These are phyloP conservation scores for Acrocyrtus sp. DNA, from an alignment of 2,888 invertebrate species.

Conservation along the genomic window DNA sequence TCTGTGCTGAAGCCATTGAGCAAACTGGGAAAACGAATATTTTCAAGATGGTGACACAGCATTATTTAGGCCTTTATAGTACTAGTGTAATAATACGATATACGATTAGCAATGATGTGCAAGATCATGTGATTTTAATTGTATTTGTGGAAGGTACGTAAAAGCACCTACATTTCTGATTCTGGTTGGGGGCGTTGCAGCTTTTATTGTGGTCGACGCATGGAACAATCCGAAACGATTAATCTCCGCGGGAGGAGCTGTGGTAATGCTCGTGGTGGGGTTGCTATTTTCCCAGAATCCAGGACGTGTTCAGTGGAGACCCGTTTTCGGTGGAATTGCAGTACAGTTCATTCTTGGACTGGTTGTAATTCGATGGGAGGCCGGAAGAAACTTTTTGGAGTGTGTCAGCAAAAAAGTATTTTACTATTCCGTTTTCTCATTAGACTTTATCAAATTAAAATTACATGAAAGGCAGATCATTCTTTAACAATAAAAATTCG, in stretches of 20 bases:
- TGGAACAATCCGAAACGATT: conserved; percentile 72
- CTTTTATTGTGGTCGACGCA: conserved; percentile 76
- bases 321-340: conserved; percentile 80
- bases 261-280: conserved; percentile 73
- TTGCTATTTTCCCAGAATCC: conserved; percentile 74
- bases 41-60: conserved; percentile 25
- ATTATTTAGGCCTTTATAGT: too few relatives aligned
- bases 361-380: too few relatives aligned
- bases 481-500: conserved; percentile 69
- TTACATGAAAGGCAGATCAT: background rate
- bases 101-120: too few relatives aligned
- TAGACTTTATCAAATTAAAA: background rate
- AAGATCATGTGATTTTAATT: too few relatives aligned
- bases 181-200: conserved; percentile 68
- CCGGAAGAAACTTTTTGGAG: conserved; percentile 77
- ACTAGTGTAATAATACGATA: too few relatives aligned
- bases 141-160: conserved; percentile 31
- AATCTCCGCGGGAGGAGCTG: conserved; percentile 76
- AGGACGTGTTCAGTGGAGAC: conserved; percentile 77
- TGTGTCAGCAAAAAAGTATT: conserved; percentile 71
- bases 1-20: conserved; percentile 13
- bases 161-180: background rate
- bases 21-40: background rate
- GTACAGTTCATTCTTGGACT: conserved; percentile 87
- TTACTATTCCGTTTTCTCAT: too few relatives aligned